Base-by-base conservation (phyloP, 2,797 vertebrate species). In the Chelonia mydas region DNA sequence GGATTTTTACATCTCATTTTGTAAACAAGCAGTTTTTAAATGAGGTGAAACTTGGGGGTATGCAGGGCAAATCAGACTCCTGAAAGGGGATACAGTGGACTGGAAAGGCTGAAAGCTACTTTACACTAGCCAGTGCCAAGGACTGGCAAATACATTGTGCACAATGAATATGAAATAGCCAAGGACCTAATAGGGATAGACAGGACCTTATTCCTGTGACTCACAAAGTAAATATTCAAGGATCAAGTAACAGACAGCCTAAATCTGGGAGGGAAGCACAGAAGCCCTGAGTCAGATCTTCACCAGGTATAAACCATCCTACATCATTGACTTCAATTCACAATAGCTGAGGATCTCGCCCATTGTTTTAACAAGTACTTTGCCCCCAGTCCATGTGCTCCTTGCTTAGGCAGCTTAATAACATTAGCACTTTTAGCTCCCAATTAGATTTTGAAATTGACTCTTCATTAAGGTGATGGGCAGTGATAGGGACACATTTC, bases 361-460 rank as follows among this genome's bases (percentile, higher is more conserved):
- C 57, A 27, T 25, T 82, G 23, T 83, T 89, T 96, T 94, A 90
- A 92, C 89, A 50, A 87, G 3, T 97, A 82, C 89, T 97, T 93
- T 27, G 51, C 3, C 55, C 59, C 87, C 16, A n/a, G 55, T 33
- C 1, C 65, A 74, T 81, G 88, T 49, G n/a, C 21, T 47, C 91
- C 92, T 83, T 91, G 90, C 59, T 37, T 76, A 25, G 33, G 3
- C 1, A 41, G 0, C n/a, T 88, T 54, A 82, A 10, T 80, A 90
- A 31, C 28, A 28, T 5, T 0, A 0, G 10, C 3, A 19, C 74
- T 47, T 82, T 95, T 95, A 84, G 31, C 90, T 96, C 51, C 81
- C 88, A 93, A 86, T 96, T 90, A 93, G 84, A 89, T 78, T 86
- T 59, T 57, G 12, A 81, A 96, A 87, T 88, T 81, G 91, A 93